A percentile compares a stretch with the other conserved stretches of the same genome.
These are phyloP conservation scores for Drosophila funebris DNA, from an alignment of 1,140 invertebrate species.

Conservation along the genomic window DNA sequence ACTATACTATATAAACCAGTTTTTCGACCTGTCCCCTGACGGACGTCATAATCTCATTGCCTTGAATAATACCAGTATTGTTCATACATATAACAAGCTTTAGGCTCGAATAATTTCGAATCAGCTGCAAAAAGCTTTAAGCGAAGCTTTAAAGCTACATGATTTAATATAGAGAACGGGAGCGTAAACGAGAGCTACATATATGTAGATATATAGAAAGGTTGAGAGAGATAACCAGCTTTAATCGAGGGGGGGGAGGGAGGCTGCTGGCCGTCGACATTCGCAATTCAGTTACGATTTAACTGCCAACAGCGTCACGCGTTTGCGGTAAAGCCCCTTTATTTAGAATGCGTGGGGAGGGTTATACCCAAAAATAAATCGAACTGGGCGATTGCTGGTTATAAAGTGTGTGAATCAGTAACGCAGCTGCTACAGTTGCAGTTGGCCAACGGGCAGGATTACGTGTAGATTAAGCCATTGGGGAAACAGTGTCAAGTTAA, in stretches of 20 bases:
- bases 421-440: constrained; percentile 49
- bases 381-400: constrained; percentile 35
- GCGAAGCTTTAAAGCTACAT: background rate
- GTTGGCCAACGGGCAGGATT: constrained; percentile 30
- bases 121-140: constrained; percentile 3
- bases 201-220: constrained; percentile 5
- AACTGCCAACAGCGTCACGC: constrained; percentile 43
- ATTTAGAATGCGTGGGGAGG: constrained; percentile 43
- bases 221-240: constrained; percentile 30
- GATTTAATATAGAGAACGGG: background rate
- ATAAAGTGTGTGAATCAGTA: constrained; percentile 67
- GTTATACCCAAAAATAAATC: constrained; percentile 62
- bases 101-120: constrained; percentile 25
- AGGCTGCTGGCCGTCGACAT: constrained; percentile 5
- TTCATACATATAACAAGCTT: constrained; percentile 14
- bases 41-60: constrained; percentile 3
- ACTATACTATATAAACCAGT: constrained; percentile 43
- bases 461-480: constrained; percentile 23
- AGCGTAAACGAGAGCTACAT: background rate
- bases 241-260: constrained; percentile 22
- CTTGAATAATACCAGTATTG: constrained; percentile 27
- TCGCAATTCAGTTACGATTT: constrained; percentile 52
- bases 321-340: constrained; percentile 33
- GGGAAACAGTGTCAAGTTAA: constrained; percentile 14
- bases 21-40: background rate